Evolutionary conservation across 2,797 vertebrate genomes (phyloP).

Genomic region (Micrastur ruficollis): DNA sequence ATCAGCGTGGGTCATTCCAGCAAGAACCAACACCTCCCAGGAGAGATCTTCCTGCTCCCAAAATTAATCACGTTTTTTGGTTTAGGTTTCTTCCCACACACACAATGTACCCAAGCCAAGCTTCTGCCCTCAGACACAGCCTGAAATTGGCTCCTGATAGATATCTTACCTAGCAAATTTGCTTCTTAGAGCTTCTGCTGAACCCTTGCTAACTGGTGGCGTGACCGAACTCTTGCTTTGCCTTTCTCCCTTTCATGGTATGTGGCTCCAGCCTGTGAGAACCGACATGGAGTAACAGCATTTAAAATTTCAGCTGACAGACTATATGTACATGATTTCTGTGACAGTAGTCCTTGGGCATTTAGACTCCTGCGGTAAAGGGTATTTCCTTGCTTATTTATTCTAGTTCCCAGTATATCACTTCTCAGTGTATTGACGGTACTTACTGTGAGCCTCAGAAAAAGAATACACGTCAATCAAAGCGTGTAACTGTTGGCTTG

Average conservation of each 20-base stretch:
- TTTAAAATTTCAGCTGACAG: conserved; percentile 9
- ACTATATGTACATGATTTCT: not conserved
- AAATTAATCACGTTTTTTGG: not conserved
- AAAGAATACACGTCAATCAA: not conserved
- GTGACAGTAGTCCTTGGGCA: not conserved
- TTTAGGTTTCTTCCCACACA: no score
- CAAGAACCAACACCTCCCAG: not conserved
- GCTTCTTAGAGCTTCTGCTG: not conserved
- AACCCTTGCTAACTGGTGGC: not conserved
- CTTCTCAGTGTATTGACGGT: not conserved
- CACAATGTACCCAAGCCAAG: not conserved
- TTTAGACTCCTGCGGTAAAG: not conserved
- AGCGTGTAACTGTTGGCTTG: not conserved
- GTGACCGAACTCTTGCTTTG: not conserved
- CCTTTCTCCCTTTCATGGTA: not conserved
- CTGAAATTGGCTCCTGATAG: not conserved
- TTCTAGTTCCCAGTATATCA: not conserved
- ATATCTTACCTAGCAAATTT: not conserved
- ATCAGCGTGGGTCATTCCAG: not conserved
- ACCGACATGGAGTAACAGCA: not conserved
- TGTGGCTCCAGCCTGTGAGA: not conserved
- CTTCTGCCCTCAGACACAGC: not conserved
- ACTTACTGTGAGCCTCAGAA: not conserved
- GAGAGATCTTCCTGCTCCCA: not conserved
- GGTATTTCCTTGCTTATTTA: conserved; percentile 9